These are phyloP conservation scores for Rutpela maculata DNA, from an alignment of 2,888 invertebrate genomes.

Conservation along the genomic window DNA sequence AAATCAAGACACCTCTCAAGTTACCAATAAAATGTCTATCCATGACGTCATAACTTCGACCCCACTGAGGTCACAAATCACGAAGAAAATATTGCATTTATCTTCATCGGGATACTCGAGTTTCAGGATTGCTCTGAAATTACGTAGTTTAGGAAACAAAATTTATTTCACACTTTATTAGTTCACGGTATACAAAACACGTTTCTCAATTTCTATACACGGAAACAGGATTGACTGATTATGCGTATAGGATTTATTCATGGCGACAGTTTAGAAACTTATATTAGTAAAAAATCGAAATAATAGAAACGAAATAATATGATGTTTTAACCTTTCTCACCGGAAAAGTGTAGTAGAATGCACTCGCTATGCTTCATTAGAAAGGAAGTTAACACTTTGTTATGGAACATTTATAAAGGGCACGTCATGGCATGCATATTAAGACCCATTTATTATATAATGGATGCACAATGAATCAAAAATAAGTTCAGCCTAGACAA, in stretches of 20 bases:
- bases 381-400: neutral
- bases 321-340: neutral
- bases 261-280: neutral
- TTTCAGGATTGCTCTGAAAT: too few species aligned
- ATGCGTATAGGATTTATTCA: neutral
- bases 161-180: too few species aligned
- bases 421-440: neutral
- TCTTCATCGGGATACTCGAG: too few species aligned
- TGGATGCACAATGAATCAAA: too few species aligned
- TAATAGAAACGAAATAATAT: slow-evolving; percentile 1
- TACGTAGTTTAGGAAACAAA: too few species aligned
- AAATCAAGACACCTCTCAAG: too few species aligned
- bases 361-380: neutral
- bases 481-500: too few species aligned
- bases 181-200: neutral
- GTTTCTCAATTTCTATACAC: neutral
- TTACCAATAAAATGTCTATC: too few species aligned
- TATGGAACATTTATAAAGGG: neutral
- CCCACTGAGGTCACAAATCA: too few species aligned
- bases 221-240: neutral
- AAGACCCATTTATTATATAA: too few species aligned
- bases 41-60: too few species aligned
- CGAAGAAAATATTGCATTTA: too few species aligned
- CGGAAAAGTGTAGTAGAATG: neutral
- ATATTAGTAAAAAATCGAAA: neutral